These are phyloP conservation scores for Aquatica leii DNA, from an alignment of 2,888 invertebrate genomes.

Conservation along the genomic window DNA sequence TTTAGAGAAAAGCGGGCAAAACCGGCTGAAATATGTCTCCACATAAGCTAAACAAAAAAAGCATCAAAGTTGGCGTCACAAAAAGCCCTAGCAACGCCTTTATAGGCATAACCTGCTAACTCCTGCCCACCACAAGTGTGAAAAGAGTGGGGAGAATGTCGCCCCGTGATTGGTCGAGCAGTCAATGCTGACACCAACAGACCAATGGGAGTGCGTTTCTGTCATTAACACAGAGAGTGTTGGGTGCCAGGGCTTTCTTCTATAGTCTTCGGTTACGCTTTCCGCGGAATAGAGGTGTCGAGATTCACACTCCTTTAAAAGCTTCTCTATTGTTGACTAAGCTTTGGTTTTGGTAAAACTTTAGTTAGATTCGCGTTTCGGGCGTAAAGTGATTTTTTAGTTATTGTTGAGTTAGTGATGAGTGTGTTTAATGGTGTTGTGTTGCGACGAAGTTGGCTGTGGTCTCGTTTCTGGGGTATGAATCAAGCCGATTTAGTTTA, in stretches of 20 bases:
- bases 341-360: too few relatives aligned
- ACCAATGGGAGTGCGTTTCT: slow-evolving; percentile 58
- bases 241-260: slow-evolving; percentile 55
- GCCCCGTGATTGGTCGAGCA: slow-evolving; percentile 58
- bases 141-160: slow-evolving; percentile 61
- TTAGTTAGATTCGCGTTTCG: too few relatives aligned
- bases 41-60: slow-evolving; percentile 42
- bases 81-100: slow-evolving; percentile 59
- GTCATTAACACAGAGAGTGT: slow-evolving; percentile 63
- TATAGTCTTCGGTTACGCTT: slow-evolving; percentile 60
- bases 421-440: too few relatives aligned
- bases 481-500: too few relatives aligned
- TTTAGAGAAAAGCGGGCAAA: slow-evolving; percentile 29
- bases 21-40: slow-evolving; percentile 40
- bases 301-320: slow-evolving; percentile 51
- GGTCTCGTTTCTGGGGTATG: too few relatives aligned
- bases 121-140: slow-evolving; percentile 60
- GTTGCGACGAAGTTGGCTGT: too few relatives aligned
- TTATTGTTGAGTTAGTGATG: too few relatives aligned
- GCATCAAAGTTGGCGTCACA: slow-evolving; percentile 50
- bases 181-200: slow-evolving; percentile 55
- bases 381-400: too few relatives aligned
- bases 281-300: slow-evolving; percentile 59
- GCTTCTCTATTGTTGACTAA: slow-evolving; percentile 35
- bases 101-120: slow-evolving; percentile 58